These are phyloP conservation scores for Meloidogyne floridensis DNA, from an alignment of 1,140 invertebrate species.

Conservation along the genomic window DNA sequence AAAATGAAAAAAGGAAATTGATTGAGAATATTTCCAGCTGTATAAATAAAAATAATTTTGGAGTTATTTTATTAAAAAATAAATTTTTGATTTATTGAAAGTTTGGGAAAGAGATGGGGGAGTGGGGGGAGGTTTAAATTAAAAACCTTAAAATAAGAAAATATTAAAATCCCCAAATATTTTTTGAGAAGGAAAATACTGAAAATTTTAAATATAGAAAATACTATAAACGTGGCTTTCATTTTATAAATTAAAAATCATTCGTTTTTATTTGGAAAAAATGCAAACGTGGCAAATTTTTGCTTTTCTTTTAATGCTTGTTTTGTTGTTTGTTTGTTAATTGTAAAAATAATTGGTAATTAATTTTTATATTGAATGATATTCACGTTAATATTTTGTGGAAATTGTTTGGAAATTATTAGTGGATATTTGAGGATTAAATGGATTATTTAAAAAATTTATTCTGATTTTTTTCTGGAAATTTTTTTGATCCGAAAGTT, in stretches of 20 bases:
- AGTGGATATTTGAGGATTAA: no score
- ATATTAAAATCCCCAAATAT: no score
- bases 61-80: not conserved
- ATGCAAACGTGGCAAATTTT: not conserved
- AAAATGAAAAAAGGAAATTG: not conserved
- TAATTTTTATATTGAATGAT: not conserved
- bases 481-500: no score
- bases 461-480: no score
- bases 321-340: not conserved
- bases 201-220: not conserved
- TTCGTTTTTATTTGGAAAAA: not conserved
- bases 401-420: not conserved
- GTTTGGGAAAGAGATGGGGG: no score
- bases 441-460: no score
- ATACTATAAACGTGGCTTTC: not conserved
- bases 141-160: no score
- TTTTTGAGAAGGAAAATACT: not conserved
- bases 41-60: not conserved
- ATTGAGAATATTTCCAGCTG: not conserved
- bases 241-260: not conserved
- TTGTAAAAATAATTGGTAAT: not conserved
- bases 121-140: no score
- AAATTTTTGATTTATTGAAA: no score
- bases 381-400: not conserved
- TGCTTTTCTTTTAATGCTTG: not conserved